Evolutionary conservation across 2,888 invertebrate genomes (phyloP).

Genomic region (Nematopogon swammerdamellus): DNA sequence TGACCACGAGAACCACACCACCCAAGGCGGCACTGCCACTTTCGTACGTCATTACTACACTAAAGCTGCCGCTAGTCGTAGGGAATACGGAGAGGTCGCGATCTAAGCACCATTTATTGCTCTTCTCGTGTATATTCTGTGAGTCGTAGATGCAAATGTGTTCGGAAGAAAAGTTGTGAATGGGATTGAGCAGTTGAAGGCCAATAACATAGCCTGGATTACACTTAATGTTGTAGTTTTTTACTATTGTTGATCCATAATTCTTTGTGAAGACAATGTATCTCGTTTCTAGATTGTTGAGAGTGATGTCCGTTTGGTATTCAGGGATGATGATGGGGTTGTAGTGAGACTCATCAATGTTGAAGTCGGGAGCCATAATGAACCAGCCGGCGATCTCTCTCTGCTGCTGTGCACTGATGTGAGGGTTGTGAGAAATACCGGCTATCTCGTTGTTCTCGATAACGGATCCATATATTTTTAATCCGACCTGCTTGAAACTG

Average conservation of each 20-base stretch:
- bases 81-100: slow-evolving; percentile 90
- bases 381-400: slow-evolving; percentile 94
- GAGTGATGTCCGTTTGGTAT: slow-evolving; percentile 56
- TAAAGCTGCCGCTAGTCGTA: slow-evolving; percentile 79
- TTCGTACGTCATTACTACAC: slow-evolving; percentile 72
- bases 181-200: slow-evolving; percentile 86
- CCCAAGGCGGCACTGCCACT: slow-evolving; percentile 79
- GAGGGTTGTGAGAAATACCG: slow-evolving; percentile 92
- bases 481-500: slow-evolving; percentile 83
- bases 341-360: slow-evolving; percentile 66
- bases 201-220: slow-evolving; percentile 84
- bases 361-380: slow-evolving; percentile 63
- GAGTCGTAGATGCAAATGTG: slow-evolving; percentile 77
- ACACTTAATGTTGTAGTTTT: slow-evolving; percentile 63
- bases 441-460: slow-evolving; percentile 82
- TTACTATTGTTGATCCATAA: slow-evolving; percentile 52
- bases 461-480: slow-evolving; percentile 71
- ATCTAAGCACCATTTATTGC: slow-evolving; percentile 73
- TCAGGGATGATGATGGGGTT: slow-evolving; percentile 71
- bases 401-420: slow-evolving; percentile 77
- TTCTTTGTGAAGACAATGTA: slow-evolving; percentile 73
- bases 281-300: slow-evolving; percentile 72
- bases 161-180: slow-evolving; percentile 85
- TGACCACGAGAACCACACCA: slow-evolving; percentile 76
- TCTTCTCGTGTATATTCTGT: slow-evolving; percentile 60